Evolutionary conservation across 2,888 invertebrate species (phyloP).

Genomic region (Argyra leucocephala): DNA sequence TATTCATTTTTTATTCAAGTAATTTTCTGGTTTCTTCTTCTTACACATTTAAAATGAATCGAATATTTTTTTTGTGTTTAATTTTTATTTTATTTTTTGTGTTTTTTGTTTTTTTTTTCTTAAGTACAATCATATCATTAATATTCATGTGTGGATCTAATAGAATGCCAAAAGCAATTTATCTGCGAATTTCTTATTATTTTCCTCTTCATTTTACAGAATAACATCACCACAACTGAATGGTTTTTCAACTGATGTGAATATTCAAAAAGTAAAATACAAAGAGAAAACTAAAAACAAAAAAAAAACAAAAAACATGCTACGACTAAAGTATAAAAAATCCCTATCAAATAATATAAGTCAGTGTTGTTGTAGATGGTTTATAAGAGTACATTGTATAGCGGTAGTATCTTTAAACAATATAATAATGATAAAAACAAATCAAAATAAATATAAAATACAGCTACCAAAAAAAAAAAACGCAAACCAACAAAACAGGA

Average conservation of each 20-base stretch:
- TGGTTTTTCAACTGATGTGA: background rate
- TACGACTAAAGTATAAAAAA: no score
- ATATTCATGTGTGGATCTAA: conserved; percentile 10
- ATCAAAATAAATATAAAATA: no score
- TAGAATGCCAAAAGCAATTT: conserved; percentile 10
- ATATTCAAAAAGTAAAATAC: no score
- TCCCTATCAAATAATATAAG: no score
- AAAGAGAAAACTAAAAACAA: no score
- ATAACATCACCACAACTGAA: background rate
- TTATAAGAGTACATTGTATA: no score
- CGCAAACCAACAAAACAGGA: no score
- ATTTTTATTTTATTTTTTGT: background rate
- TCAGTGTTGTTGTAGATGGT: no score
- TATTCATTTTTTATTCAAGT: conserved; percentile 2
- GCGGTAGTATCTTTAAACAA: no score
- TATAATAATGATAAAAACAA: no score
- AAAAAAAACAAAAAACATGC: no score
- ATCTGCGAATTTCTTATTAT: conserved; percentile 7
- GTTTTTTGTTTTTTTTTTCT: background rate
- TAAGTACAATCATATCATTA: conserved; percentile 5
- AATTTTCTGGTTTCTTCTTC: background rate
- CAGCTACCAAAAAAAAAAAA: no score
- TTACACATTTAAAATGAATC: background rate
- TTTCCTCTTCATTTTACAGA: background rate
- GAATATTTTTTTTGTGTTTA: background rate